These are phyloP conservation scores for Ennomos quercinarius DNA, from an alignment of 2,888 invertebrate species.

Conservation along the genomic window DNA sequence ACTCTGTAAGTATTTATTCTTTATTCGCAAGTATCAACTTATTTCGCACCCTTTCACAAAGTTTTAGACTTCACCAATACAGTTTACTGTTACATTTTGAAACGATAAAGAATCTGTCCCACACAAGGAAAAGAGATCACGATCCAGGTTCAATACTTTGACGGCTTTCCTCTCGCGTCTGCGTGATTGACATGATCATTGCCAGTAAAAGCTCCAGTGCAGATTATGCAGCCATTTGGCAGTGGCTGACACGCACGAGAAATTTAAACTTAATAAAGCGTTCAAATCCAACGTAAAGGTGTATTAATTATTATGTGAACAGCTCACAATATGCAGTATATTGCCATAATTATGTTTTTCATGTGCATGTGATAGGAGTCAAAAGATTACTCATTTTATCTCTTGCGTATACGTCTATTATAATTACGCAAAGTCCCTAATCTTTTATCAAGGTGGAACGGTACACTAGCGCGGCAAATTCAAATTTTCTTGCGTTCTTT, in stretches of 20 bases:
- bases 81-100: too few relatives aligned
- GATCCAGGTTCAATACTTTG: conserved; percentile 54
- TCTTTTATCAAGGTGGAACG: too few relatives aligned
- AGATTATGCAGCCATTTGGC: conserved; percentile 36
- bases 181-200: conserved; percentile 53
- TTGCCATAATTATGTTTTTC: too few relatives aligned
- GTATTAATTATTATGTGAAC: background rate
- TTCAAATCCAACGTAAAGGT: conserved; percentile 2
- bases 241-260: conserved; percentile 9
- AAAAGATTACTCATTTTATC: conserved; percentile 4
- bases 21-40: too few relatives aligned
- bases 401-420: conserved; percentile 6
- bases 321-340: too few relatives aligned
- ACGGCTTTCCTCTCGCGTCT: conserved; percentile 41
- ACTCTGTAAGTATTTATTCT: too few relatives aligned
- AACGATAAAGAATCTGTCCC: too few relatives aligned
- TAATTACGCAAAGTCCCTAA: conserved; percentile 8
- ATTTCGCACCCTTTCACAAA: background rate
- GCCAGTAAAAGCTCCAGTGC: conserved; percentile 26
- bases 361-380: background rate
- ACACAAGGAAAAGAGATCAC: conserved; percentile 52
- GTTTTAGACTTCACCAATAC: too few relatives aligned
- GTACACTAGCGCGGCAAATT: too few relatives aligned
- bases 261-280: conserved; percentile 5
- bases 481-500: too few relatives aligned